phyloP scores from a whole-genome alignment of 2,113 vertebrate genomes.

The Callospermophilus lateralis region DNA sequence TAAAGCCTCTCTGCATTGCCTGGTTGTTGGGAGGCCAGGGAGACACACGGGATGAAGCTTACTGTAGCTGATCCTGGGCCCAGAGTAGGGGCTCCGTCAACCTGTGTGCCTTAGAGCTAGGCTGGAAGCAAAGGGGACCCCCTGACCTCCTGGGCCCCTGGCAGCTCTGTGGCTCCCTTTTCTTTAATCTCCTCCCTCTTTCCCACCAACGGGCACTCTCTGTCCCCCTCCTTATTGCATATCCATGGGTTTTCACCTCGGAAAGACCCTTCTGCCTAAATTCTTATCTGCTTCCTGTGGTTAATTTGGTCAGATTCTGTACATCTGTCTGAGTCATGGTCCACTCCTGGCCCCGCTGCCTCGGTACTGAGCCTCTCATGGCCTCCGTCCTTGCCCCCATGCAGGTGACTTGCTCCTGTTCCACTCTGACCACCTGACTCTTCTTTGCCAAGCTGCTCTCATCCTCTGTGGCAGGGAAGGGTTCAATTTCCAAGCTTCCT shows the following conservation, averaged over 20 bases:
- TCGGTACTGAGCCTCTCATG: not conserved
- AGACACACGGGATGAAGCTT: not conserved
- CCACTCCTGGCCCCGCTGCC: not conserved
- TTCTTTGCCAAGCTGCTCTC: not conserved
- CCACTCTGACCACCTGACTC: not conserved
- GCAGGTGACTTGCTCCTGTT: not conserved
- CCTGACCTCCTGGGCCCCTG: not conserved
- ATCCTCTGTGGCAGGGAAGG: not conserved
- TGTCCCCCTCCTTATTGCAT: not conserved
- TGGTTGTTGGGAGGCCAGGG: not conserved
- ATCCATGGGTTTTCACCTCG: not conserved
- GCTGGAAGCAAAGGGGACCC: not conserved
- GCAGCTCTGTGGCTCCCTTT: not conserved
- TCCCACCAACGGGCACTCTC: not conserved
- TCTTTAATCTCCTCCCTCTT: not conserved
- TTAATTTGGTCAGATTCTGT: not conserved
- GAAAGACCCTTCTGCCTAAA: constrained; percentile 43
- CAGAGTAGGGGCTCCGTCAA: not conserved
- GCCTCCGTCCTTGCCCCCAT: not conserved
- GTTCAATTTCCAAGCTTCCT: not conserved
- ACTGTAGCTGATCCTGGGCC: not conserved
- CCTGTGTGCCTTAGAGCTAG: not conserved
- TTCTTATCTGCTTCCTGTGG: constrained; percentile 63
- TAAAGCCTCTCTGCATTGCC: too few relatives aligned
- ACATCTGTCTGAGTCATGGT: constrained; percentile 61